These are phyloP conservation scores for Oxygymnocypris stewartii DNA, from an alignment of 2,113 vertebrate genomes.

Conservation along the genomic window DNA sequence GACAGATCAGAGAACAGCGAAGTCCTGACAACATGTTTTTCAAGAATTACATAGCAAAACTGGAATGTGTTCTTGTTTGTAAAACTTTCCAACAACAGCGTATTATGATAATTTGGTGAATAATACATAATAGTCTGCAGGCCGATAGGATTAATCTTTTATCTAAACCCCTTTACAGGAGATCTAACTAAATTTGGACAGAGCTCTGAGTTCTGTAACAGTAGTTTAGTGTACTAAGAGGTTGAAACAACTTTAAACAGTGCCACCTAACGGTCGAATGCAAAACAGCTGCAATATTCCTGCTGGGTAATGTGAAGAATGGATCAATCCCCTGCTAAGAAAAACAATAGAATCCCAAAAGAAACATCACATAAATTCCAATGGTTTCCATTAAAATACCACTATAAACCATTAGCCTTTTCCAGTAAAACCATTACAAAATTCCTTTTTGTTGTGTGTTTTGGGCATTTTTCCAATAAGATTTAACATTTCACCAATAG, in stretches of 20 bases:
- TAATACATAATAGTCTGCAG: not conserved
- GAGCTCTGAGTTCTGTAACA: not conserved
- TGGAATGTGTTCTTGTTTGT: not conserved
- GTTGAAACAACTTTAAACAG: constrained; percentile 41
- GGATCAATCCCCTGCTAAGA: too few relatives aligned
- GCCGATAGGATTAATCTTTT: not conserved
- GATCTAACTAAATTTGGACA: not conserved
- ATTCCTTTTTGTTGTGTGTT: too few relatives aligned
- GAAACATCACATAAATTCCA: too few relatives aligned
- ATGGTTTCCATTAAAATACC: too few relatives aligned
- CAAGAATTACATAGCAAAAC: not conserved
- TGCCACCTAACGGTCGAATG: constrained; percentile 51
- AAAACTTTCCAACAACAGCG: not conserved
- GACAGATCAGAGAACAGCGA: constrained; percentile 1
- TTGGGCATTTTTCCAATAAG: too few relatives aligned
- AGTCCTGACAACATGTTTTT: not conserved
- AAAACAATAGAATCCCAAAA: too few relatives aligned
- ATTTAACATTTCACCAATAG: too few relatives aligned
- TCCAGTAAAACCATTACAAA: too few relatives aligned
- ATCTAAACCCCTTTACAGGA: constrained; percentile 1
- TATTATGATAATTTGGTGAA: not conserved
- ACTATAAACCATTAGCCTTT: too few relatives aligned
- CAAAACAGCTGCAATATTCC: constrained; percentile 19
- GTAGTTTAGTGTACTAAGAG: not conserved
- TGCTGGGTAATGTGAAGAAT: not conserved